These are phyloP conservation scores for Neopelma chrysocephalum DNA, from an alignment of 2,797 vertebrate species.

Conservation along the genomic window DNA sequence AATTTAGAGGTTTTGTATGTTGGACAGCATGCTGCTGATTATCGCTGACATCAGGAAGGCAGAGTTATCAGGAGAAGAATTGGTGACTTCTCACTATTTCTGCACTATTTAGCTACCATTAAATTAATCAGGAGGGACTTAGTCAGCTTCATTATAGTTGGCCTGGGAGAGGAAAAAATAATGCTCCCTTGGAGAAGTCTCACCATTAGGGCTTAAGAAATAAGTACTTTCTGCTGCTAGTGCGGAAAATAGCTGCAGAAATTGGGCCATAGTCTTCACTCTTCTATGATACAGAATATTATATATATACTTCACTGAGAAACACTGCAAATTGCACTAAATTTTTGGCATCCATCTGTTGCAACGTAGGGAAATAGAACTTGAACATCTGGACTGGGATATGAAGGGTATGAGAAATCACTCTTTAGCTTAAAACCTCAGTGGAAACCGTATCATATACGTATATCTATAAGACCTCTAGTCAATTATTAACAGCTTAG, in stretches of 20 bases:
- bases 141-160: constrained; percentile 1
- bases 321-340: constrained; percentile 5
- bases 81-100: constrained; percentile 44
- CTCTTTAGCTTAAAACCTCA: constrained; percentile 3
- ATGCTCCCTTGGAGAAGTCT: constrained; percentile 32
- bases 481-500: constrained; percentile 46
- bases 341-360: constrained; percentile 40
- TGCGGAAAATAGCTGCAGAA: constrained; percentile 38
- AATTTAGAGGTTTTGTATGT: background rate
- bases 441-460: background rate
- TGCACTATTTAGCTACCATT: constrained; percentile 47
- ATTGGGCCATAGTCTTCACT: background rate
- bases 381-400: constrained; percentile 50
- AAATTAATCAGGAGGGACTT: constrained; percentile 55
- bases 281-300: background rate
- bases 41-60: background rate
- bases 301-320: background rate
- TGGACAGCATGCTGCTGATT: constrained; percentile 7
- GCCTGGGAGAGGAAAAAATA: constrained; percentile 13
- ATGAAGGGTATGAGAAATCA: constrained; percentile 15
- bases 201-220: constrained; percentile 2
- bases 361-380: background rate
- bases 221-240: constrained; percentile 15
- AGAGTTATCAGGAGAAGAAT: constrained; percentile 6
- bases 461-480: background rate